Evolutionary conservation across 2,888 invertebrate genomes (phyloP), one percentile per base, ranked within the genome.

Genomic region (Andrena camellia): DNA sequence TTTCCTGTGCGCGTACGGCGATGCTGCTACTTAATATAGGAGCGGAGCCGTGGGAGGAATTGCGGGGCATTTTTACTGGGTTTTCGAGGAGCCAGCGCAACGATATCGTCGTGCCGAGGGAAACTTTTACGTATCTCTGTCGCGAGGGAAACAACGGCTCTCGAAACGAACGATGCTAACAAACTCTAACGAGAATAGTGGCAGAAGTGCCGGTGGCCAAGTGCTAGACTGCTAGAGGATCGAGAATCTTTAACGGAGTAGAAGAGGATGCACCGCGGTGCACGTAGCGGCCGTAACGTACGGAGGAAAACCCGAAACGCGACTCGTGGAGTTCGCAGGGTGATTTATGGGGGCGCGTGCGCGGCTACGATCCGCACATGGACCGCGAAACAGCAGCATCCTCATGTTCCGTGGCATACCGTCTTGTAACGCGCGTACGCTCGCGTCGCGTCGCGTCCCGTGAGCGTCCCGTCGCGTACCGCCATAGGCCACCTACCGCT

Each of bases 341-440:
- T 81, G 86, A 88, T 89, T 89, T 85, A 88, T 83, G 85, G 77
- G 57, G 64, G 85, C 89, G 89, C 87, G 84, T 85, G 89, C 86
- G 88, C 88, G 70, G 54, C 42, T 63, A 70, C 62, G 57, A 64
- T 63, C 81, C 70, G 73, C 78, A 67, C 66, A 76, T 70, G 81
- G 73, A 77, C 63, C 76, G 69, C 68, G 77, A 74, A 74, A 71
- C 23, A 35, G 69, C 71, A 29, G 70, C 63, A 31, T 54, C 48
- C 59, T 54, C 70, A 66, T 67, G 75, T 62, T 50, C 50, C 33
- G 48, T 57, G 66, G 42, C 60, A 50, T 29, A 75, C 60, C 66
- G 26, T 67, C 50, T 74, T 48, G 57, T 59, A 74, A 67, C 57
- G 67, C 60, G 71, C 70, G 42, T 35, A 31, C 17, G 59, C 52